Conservation (phyloP, 2,888 invertebrate species). For the Nomada goodeniana region DNA sequence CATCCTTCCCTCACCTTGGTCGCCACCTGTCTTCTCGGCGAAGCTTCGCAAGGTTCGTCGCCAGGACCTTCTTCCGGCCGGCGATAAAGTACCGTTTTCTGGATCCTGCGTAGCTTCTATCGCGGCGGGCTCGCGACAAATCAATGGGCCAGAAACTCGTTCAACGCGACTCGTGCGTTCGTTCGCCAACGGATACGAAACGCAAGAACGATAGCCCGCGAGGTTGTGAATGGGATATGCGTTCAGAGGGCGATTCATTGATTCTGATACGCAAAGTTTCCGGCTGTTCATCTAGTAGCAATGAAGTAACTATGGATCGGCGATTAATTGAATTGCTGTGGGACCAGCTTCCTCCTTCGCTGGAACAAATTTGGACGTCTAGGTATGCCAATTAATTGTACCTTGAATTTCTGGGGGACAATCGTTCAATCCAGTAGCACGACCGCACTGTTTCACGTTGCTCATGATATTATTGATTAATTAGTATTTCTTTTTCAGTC, state of each 20-base stretch:
- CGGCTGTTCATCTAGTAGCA: conserved; percentile 45
- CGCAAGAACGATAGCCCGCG: conserved; percentile 21
- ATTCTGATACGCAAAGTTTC: conserved; percentile 44
- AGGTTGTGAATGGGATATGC: conserved; percentile 12
- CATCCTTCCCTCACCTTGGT: neutral
- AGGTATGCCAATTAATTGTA: conserved; percentile 19
- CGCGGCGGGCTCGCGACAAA: conserved; percentile 48
- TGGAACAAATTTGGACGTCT: conserved; percentile 18
- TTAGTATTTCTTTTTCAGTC: neutral
- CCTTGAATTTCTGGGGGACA: neutral
- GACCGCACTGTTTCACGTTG: neutral
- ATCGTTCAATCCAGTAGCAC: neutral
- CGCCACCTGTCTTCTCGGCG: conserved; percentile 50
- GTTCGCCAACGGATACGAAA: conserved; percentile 33
- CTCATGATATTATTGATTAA: neutral
- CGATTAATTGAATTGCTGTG: conserved; percentile 54
- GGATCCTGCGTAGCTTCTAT: conserved; percentile 43
- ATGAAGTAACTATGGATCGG: conserved; percentile 43
- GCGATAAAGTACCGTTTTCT: conserved; percentile 49
- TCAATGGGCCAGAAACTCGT: conserved; percentile 28
- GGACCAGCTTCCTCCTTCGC: conserved; percentile 8
- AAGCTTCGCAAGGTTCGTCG: conserved; percentile 49
- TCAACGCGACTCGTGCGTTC: conserved; percentile 16
- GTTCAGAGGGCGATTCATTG: conserved; percentile 40
- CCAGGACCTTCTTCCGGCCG: conserved; percentile 31